Conservation (phyloP, 2,113 vertebrate species). For the Psammodynastes pulverulentus region DNA sequence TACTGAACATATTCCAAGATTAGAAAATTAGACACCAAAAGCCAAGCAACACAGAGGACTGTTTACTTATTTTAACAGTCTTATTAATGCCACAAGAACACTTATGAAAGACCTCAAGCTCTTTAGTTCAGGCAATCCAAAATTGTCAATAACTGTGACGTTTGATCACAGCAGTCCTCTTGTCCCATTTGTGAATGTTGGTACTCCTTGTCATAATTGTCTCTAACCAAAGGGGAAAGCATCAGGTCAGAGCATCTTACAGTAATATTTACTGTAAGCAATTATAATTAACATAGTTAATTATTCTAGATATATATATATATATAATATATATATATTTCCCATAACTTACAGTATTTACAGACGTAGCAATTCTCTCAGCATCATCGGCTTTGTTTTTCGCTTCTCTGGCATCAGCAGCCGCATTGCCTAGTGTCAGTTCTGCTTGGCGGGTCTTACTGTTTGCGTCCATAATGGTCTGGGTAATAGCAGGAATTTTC, state of each 20-base stretch:
- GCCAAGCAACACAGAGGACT: neutral
- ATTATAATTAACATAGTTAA: no score
- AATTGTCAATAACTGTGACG: neutral
- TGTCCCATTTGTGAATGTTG: neutral
- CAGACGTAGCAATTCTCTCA: conserved; percentile 79
- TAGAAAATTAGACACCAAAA: neutral
- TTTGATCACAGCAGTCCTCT: neutral
- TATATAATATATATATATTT: no score
- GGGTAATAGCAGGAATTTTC: conserved; percentile 86
- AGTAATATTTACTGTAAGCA: no score
- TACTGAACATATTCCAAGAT: neutral
- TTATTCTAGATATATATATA: no score
- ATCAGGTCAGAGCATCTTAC: neutral
- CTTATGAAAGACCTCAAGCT: neutral
- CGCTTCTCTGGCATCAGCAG: conserved; percentile 82
- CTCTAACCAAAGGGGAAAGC: neutral
- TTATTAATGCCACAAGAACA: neutral
- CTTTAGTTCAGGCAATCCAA: neutral
- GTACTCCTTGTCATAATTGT: neutral
- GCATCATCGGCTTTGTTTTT: conserved; percentile 85
- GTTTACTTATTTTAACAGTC: neutral
- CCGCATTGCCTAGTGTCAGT: conserved; percentile 82
- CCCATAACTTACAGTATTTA: conserved; percentile 82
- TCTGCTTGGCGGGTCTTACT: conserved; percentile 87
- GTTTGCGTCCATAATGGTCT: conserved; percentile 83